Evolutionary conservation across 2,797 vertebrate genomes (phyloP).

Genomic region (Eulemur rubriventer): DNA sequence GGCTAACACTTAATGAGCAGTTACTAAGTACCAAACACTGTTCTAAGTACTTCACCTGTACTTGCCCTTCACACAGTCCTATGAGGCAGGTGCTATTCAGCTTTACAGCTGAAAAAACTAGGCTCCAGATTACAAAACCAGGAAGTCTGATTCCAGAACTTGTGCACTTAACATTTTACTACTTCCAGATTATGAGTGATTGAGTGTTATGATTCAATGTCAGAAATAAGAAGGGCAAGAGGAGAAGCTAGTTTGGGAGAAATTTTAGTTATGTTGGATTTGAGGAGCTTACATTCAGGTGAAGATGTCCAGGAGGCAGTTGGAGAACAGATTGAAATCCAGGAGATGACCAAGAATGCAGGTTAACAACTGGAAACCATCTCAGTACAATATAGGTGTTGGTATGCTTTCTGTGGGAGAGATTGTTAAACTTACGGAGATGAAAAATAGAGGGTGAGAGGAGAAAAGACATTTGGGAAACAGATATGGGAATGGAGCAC

Average conservation of each 20-base stretch:
- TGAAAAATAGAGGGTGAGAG: neutral
- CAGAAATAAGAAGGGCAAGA: neutral
- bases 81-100: neutral
- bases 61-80: neutral
- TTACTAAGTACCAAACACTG: neutral
- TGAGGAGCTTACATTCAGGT: neutral
- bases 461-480: neutral
- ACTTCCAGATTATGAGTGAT: neutral
- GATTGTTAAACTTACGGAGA: neutral
- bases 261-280: neutral
- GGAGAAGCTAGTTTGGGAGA: neutral
- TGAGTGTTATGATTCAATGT: neutral
- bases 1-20: neutral
- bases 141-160: neutral
- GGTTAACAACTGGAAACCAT: neutral
- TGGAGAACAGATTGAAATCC: neutral
- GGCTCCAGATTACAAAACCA: neutral
- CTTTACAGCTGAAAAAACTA: neutral
- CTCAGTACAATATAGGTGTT: neutral
- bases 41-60: neutral
- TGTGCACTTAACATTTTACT: neutral
- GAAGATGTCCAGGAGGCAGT: neutral
- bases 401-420: neutral
- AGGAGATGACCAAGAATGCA: neutral
- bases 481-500: neutral